Evolutionary conservation across 2,888 invertebrate species (phyloP).

Genomic region (Tinea trinotella): DNA sequence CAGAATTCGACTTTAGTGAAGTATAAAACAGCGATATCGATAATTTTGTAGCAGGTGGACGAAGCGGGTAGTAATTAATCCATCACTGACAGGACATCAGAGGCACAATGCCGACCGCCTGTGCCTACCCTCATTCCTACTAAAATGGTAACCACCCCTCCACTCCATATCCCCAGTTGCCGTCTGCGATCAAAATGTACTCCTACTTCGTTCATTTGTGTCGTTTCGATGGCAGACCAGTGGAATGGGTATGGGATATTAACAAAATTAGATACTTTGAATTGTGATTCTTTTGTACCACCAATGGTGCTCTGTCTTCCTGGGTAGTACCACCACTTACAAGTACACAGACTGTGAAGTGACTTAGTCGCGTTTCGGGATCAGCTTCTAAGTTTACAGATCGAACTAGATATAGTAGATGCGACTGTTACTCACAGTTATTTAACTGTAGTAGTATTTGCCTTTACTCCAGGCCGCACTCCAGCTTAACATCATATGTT

Average conservation of each 20-base stretch:
- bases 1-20: background rate
- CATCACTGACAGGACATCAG: slow-evolving; percentile 17
- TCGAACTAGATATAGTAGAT: too few species aligned
- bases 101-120: slow-evolving; percentile 14
- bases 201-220: slow-evolving; percentile 8
- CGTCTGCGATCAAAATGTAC: slow-evolving; percentile 13
- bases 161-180: background rate
- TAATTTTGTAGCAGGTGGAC: slow-evolving; percentile 15
- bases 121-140: slow-evolving; percentile 1
- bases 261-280: too few species aligned
- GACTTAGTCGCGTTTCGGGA: too few species aligned
- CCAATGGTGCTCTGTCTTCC: too few species aligned
- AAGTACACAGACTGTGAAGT: too few species aligned
- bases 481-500: too few species aligned
- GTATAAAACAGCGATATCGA: slow-evolving; percentile 5
- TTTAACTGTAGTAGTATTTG: too few species aligned
- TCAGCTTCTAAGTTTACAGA: too few species aligned
- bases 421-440: too few species aligned
- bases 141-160: background rate
- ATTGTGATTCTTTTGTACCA: too few species aligned
- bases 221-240: background rate
- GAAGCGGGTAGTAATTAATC: slow-evolving; percentile 15
- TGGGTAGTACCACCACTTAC: too few species aligned
- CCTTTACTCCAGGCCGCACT: too few species aligned
- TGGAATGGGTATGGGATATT: background rate